Evolutionary conservation across 2,113 vertebrate genomes (phyloP).

Genomic region (Antechinus stuartii): DNA sequence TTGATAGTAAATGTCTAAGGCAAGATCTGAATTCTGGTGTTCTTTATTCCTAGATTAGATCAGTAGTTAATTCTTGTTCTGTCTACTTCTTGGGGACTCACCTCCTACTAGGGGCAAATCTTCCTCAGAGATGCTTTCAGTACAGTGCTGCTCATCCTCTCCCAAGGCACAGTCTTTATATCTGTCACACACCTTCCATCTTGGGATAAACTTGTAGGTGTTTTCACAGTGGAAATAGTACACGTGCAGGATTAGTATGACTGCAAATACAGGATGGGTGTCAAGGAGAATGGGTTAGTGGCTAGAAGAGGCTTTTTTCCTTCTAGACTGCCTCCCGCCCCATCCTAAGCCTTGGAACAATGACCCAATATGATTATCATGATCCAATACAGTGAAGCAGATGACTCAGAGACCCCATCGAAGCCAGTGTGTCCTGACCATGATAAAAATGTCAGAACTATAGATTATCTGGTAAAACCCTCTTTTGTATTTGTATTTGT

Average conservation of each 20-base stretch:
- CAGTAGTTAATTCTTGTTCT: background rate
- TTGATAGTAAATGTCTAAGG: background rate
- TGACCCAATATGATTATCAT: background rate
- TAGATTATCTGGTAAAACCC: background rate
- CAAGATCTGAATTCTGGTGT: background rate
- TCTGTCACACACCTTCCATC: slow-evolving; percentile 86
- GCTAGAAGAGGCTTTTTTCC: background rate
- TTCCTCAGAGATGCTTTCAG: slow-evolving; percentile 62
- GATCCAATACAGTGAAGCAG: background rate
- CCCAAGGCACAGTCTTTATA: slow-evolving; percentile 85
- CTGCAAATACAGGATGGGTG: slow-evolving; percentile 75
- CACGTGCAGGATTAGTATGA: slow-evolving; percentile 85
- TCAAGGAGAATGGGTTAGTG: background rate
- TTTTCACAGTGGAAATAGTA: slow-evolving; percentile 91
- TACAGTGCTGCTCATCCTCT: slow-evolving; percentile 90
- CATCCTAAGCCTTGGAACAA: background rate
- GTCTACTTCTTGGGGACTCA: slow-evolving; percentile 51
- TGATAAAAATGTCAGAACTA: background rate
- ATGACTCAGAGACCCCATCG: background rate
- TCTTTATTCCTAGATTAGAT: background rate
- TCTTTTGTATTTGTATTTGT: background rate
- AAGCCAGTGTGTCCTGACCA: background rate
- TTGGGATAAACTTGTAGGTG: slow-evolving; percentile 87
- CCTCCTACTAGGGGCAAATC: slow-evolving; percentile 48
- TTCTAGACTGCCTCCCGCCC: background rate